phyloP scores from a whole-genome alignment of 92 coral and sea anemone genomes.

The Galaxea fascicularis region DNA sequence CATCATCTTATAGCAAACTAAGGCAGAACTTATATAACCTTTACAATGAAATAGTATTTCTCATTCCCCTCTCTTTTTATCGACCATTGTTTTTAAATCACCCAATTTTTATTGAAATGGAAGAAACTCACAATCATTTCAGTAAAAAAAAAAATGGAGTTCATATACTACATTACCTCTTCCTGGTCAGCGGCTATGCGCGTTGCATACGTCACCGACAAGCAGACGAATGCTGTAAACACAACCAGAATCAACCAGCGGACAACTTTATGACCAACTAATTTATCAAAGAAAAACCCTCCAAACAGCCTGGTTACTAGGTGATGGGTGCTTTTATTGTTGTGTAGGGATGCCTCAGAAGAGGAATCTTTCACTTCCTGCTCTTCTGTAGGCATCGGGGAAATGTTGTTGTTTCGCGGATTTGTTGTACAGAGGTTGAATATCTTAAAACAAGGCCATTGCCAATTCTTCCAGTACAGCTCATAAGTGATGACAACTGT shows the following conservation, averaged over 20 bases:
- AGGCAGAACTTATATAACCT: too few species aligned
- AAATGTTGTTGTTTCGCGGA: constrained; percentile 6
- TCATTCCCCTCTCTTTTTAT: too few species aligned
- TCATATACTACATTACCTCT: constrained; percentile 52
- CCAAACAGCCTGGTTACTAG: constrained; percentile 49
- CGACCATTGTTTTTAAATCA: too few species aligned
- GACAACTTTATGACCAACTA: constrained; percentile 55
- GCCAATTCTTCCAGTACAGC: constrained; percentile 68
- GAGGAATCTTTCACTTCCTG: constrained; percentile 4
- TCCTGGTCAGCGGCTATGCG: constrained; percentile 62
- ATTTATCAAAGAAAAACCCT: constrained; percentile 54
- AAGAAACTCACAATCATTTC: not conserved
- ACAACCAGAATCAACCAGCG: constrained; percentile 61
- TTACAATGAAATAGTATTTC: too few species aligned
- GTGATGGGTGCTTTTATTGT: not conserved
- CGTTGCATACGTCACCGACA: constrained; percentile 63
- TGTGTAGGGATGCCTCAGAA: not conserved
- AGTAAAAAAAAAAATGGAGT: not conserved
- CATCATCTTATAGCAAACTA: too few species aligned
- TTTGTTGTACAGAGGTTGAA: not conserved
- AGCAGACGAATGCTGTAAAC: constrained; percentile 45
- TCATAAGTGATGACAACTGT: constrained; percentile 74
- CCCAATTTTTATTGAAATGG: too few species aligned
- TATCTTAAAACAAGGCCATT: constrained; percentile 69
- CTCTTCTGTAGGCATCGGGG: constrained; percentile 1